Evolutionary conservation across 2,888 invertebrate species (phyloP).

Genomic region (Thecophora atra): DNA sequence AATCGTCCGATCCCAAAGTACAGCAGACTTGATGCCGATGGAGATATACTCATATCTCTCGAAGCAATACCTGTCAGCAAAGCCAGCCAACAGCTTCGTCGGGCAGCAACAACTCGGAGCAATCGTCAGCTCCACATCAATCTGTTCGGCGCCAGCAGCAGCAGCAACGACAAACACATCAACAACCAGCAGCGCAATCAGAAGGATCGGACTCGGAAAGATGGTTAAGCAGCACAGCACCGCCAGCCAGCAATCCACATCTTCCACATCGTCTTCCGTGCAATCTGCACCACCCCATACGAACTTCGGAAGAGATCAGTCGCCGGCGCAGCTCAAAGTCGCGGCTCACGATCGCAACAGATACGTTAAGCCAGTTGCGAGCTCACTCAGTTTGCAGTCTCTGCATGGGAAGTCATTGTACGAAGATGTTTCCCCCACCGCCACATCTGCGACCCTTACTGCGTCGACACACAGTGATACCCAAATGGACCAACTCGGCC

Average conservation of each 20-base stretch:
- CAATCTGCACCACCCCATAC: slow-evolving; percentile 51
- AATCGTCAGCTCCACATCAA: slow-evolving; percentile 22
- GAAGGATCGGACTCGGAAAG: slow-evolving; percentile 27
- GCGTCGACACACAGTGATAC: slow-evolving; percentile 49
- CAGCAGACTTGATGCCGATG: slow-evolving; percentile 58
- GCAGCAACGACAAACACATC: slow-evolving; percentile 39
- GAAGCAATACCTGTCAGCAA: slow-evolving; percentile 45
- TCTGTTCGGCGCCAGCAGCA: slow-evolving; percentile 32
- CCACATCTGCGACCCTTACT: slow-evolving; percentile 47
- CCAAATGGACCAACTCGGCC: slow-evolving; percentile 41
- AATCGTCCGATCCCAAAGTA: slow-evolving; percentile 60
- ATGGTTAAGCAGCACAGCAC: slow-evolving; percentile 54
- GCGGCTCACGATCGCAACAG: neutral
- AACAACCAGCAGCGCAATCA: neutral
- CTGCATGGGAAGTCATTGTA: slow-evolving; percentile 13
- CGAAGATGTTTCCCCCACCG: slow-evolving; percentile 36
- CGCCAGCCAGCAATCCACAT: slow-evolving; percentile 56
- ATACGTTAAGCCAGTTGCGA: slow-evolving; percentile 39
- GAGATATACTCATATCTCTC: slow-evolving; percentile 54
- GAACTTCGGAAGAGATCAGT: slow-evolving; percentile 41
- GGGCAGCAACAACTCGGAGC: slow-evolving; percentile 22
- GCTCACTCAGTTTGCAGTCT: slow-evolving; percentile 28
- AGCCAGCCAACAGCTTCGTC: slow-evolving; percentile 11
- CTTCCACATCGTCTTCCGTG: slow-evolving; percentile 54
- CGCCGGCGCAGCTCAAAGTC: slow-evolving; percentile 7